Base-by-base conservation (phyloP, 2,113 vertebrate genomes). In the Tragelaphus scriptus region DNA sequence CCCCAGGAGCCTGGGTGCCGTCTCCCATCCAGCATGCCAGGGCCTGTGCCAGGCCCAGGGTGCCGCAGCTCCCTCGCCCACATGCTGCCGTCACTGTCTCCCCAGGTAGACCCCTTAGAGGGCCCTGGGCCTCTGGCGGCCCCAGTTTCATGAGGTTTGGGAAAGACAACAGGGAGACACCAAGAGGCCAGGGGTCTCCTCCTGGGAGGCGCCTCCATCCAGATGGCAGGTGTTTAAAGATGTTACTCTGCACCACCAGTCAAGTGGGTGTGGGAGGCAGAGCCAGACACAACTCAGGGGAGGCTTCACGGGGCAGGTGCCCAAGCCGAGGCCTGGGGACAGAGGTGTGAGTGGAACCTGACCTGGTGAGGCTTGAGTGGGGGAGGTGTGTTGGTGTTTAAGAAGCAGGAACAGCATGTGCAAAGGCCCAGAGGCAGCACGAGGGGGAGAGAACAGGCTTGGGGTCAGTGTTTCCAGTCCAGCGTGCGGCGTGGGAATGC, bases 391-490 rank as follows among this genome's bases (percentile, higher is more conserved):
- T 3, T 53, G 55, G 17, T 44, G 88, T 85, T 15, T 32, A 2
- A 53, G 21, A 40, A 47, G 30, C 44, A 16, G 49, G 32, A 19
- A 17, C 15, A 26, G n/a, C 68, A 80, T 0, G 1, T 59, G 49
- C 75, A 47, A 91, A 96, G 82, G 77, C 79, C 92, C 58, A 10
- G 90, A 40, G 88, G 40, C 6, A 53, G 51, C 16, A 14, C 0
- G 1, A 44, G 55, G 5, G 0, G 15, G 58, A 23, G 55, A 30
- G 49, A 23, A 47, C 1, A 6, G 44, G 56, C 14, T 6, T 23
- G 13, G 44, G 49, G 77, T 7, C 36, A 17, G 32, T 36, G 17
- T 6, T 58, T 51, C 56, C 14, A 8, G 17, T 47, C 3, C 40
- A n/a, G 49, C 79, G 23, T 55, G 36, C 1, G 4, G 32, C 16